Conservation (phyloP, 2,113 vertebrate species). For the Cyanocitta stelleri region DNA sequence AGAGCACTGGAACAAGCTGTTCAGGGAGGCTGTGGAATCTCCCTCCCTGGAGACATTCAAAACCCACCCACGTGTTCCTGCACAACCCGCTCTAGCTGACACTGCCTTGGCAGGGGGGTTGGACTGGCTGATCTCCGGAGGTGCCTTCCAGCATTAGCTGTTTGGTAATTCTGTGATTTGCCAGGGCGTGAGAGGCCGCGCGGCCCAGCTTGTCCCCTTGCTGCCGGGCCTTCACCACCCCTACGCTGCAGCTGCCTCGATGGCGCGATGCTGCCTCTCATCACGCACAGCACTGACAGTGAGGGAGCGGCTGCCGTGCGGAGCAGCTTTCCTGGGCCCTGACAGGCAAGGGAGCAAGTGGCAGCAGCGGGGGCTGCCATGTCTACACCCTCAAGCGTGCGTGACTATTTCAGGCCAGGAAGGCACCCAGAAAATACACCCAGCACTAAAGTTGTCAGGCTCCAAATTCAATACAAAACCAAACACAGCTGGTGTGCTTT, state of each 20-base stretch:
- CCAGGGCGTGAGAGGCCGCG: accelerated
- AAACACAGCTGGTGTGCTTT: not conserved
- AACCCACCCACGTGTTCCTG: not conserved
- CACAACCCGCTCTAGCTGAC: not conserved
- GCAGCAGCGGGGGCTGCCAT: accelerated
- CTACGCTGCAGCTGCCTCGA: accelerated
- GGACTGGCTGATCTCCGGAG: not conserved
- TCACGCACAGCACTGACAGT: not conserved
- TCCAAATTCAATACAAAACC: not conserved
- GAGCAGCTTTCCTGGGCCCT: accelerated
- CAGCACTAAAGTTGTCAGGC: not conserved
- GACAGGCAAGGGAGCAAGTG: accelerated
- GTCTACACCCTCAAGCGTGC: accelerated
- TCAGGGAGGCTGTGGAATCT: not conserved
- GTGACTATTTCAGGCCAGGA: not conserved
- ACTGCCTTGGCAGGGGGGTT: not conserved
- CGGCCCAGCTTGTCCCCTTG: too few species aligned
- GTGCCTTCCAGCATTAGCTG: not conserved
- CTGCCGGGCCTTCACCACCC: accelerated
- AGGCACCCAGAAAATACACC: not conserved
- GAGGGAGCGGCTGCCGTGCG: accelerated
- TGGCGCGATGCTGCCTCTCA: accelerated
- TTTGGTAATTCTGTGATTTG: not conserved
- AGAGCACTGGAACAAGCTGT: not conserved
- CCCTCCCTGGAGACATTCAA: not conserved